phyloP scores from a whole-genome alignment of 30 jellyfish, hydroid and myxozoan species.

The Catostylus mosaicus region DNA sequence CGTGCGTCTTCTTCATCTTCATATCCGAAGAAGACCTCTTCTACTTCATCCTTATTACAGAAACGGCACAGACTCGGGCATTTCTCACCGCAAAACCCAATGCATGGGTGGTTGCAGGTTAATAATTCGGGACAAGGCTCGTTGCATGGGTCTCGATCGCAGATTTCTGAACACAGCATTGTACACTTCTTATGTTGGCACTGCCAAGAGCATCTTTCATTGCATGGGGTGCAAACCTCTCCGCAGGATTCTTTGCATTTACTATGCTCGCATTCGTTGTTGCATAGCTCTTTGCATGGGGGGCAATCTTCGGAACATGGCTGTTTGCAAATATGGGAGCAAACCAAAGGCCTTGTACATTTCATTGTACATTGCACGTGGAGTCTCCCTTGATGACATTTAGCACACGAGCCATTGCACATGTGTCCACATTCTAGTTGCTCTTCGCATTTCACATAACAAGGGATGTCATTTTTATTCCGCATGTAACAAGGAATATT shows the following conservation, averaged over 20 bases:
- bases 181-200: slow-evolving; percentile 56
- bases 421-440: slow-evolving; percentile 74
- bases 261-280: slow-evolving; percentile 14
- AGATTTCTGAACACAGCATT: slow-evolving; percentile 52
- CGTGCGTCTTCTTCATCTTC: slow-evolving; percentile 83
- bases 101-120: slow-evolving; percentile 59
- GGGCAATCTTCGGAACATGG: slow-evolving; percentile 56
- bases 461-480: not conserved
- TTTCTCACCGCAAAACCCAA: slow-evolving; percentile 69
- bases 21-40: slow-evolving; percentile 76
- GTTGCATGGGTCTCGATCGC: slow-evolving; percentile 66
- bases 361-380: slow-evolving; percentile 52
- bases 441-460: slow-evolving; percentile 40
- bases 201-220: slow-evolving; percentile 31
- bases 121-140: slow-evolving; percentile 39
- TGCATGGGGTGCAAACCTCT: slow-evolving; percentile 47
- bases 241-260: slow-evolving; percentile 34
- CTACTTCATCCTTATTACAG: slow-evolving; percentile 66
- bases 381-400: slow-evolving; percentile 59
- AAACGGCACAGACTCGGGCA: slow-evolving; percentile 66
- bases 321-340: slow-evolving; percentile 57
- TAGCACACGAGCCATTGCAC: slow-evolving; percentile 66
- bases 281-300: slow-evolving; percentile 59
- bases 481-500: not conserved
- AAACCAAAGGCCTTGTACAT: slow-evolving; percentile 36